Evolutionary conservation across 64 coral and sea anemone species (phyloP), one percentile per base, ranked within the genome.

Genomic region (Montipora capricornis): DNA sequence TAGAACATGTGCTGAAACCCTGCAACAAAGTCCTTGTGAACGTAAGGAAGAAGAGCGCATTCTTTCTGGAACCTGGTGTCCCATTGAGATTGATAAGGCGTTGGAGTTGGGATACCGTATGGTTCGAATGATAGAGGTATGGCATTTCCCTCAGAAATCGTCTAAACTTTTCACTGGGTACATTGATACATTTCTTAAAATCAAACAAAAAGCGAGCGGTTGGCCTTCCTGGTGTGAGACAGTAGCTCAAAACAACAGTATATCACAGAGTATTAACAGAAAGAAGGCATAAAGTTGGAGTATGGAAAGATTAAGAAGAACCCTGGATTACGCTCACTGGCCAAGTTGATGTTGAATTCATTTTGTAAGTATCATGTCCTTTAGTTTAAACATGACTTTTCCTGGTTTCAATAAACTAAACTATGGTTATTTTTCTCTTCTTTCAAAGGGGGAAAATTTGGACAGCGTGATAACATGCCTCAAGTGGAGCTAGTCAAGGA

Each of bases 81-180:
- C 49, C 3, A 4, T 77, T 1, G 90, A 92, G 50, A 6, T 79
- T 88, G 88, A n/a, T 17, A 89, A 11, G 44, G 26, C 1, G 0
- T 57, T 57, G 53, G 53, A 57, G 53, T 57, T 76, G 17, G 92
- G 92, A 1, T 94, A 94, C n/a, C 50, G 79, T 14, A 70, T 95
- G 6, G 1, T 73, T 5, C 22, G 24, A 7, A 12, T 95, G 8
- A 11, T 90, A 50, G 78, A 95, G 52, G 69, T 95, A 1, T 95
- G 87, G 93, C 87, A 95, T 37, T 95, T 89, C 24, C 53, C 53
- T 6, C 1, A 37, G 29, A 37, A 37, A 37, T 37, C 55, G 8
- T 17, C 44, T 19, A 45, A 81, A 12, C 66, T 94, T 3, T 82
- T 89, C n/a, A 6, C 50, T 8, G n/a, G 19, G 2, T 94, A 94